Conservation (phyloP, 2,797 vertebrate genomes). For the Ciconia nigra region DNA sequence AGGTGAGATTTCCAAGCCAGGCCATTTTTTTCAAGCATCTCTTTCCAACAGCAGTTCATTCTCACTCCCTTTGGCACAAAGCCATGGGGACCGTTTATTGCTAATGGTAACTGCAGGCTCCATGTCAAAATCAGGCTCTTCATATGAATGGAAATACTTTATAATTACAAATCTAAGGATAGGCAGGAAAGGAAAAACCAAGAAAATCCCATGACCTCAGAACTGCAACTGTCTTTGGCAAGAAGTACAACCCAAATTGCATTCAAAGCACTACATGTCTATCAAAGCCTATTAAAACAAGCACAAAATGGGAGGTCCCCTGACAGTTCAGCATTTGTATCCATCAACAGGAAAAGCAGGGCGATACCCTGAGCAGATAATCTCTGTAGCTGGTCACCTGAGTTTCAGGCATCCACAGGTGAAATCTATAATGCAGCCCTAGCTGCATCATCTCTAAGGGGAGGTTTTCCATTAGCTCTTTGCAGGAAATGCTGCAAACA, state of each 20-base stretch:
- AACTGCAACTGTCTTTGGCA: neutral
- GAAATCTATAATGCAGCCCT: constrained; percentile 17
- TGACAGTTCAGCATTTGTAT: neutral
- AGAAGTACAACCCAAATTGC: neutral
- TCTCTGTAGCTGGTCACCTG: constrained; percentile 17
- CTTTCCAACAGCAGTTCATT: neutral
- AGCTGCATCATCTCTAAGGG: neutral
- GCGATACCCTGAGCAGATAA: neutral
- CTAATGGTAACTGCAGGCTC: neutral
- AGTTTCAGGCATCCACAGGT: constrained; percentile 35
- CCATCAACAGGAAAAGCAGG: neutral
- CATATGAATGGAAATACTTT: neutral
- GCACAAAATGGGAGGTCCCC: neutral
- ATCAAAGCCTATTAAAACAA: constrained; percentile 5
- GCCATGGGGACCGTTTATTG: neutral
- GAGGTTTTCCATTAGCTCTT: constrained; percentile 49
- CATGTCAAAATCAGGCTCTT: neutral
- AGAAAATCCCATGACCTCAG: neutral
- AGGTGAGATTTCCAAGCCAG: neutral
- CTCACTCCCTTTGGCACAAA: neutral
- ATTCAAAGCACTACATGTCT: neutral
- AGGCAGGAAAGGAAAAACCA: neutral
- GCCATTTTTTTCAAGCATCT: neutral
- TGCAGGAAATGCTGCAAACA: constrained; percentile 54
- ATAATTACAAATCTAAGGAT: neutral